These are phyloP conservation scores for Hydropsyche tenuis DNA, from an alignment of 1,140 invertebrate genomes.

Conservation along the genomic window DNA sequence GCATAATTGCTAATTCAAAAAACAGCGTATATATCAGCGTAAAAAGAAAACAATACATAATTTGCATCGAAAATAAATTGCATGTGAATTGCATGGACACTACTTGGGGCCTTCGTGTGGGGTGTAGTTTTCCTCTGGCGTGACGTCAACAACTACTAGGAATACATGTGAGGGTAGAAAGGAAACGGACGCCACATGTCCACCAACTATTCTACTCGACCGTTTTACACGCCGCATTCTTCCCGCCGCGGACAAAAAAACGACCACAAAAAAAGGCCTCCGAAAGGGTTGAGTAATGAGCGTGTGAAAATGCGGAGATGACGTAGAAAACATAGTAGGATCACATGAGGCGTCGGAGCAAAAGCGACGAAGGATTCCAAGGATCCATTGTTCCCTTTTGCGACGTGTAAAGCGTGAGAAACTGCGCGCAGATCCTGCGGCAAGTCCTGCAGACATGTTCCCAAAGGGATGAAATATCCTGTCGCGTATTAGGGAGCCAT, in stretches of 20 bases:
- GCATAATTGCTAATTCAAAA: no score
- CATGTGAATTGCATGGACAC: no score
- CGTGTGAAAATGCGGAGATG: conserved; percentile 49
- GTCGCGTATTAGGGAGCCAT: conserved; percentile 60
- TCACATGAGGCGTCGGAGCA: conserved; percentile 3
- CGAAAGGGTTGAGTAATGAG: conserved; percentile 49
- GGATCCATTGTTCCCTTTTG: neutral
- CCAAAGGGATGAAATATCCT: conserved; percentile 66
- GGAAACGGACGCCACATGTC: conserved; percentile 14
- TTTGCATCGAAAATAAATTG: no score
- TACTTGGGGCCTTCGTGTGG: conserved; percentile 58
- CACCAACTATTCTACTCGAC: neutral
- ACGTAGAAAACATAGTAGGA: conserved; percentile 48
- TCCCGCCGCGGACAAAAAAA: neutral
- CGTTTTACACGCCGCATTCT: neutral
- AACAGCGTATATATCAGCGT: no score
- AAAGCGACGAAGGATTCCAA: no score
- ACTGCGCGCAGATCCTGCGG: neutral
- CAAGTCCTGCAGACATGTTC: conserved; percentile 53
- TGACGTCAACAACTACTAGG: conserved; percentile 63
- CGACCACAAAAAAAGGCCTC: neutral
- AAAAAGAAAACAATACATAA: no score
- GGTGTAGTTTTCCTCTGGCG: conserved; percentile 59
- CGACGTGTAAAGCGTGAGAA: neutral
- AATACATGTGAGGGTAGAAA: conserved; percentile 51